These are phyloP conservation scores for Riparia riparia DNA, from an alignment of 2,113 vertebrate species.

Conservation along the genomic window DNA sequence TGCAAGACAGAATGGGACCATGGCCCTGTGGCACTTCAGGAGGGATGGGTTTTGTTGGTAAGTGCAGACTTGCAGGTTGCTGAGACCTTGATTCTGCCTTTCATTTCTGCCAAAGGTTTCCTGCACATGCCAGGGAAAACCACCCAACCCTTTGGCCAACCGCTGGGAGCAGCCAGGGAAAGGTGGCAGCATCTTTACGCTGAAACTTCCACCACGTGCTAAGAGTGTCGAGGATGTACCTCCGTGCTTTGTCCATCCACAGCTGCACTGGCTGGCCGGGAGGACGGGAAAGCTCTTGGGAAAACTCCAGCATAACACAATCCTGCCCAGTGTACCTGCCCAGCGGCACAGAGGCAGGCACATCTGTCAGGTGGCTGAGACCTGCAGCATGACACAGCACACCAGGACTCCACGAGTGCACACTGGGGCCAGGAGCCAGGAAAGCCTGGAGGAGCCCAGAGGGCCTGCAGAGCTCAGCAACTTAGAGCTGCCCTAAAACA, in stretches of 20 bases:
- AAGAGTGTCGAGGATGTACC: background rate
- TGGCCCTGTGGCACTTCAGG: accelerated
- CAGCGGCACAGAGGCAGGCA: background rate
- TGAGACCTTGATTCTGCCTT: background rate
- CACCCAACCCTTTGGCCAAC: background rate
- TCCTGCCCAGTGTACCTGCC: background rate
- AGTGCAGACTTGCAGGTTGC: background rate
- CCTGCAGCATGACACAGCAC: accelerated
- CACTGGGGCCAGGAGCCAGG: background rate
- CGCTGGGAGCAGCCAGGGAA: background rate
- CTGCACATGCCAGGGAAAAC: background rate
- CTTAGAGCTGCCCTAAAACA: background rate
- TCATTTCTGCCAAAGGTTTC: background rate
- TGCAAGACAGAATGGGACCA: background rate
- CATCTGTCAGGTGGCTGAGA: background rate
- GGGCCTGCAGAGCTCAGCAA: background rate
- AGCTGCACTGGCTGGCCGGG: background rate
- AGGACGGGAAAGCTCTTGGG: background rate
- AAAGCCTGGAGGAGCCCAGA: background rate
- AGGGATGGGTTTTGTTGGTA: background rate
- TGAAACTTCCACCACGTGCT: background rate
- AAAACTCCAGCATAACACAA: background rate
- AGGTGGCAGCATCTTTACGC: background rate
- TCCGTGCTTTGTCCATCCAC: background rate
- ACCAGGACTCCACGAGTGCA: background rate